Conservation (phyloP, 2,888 invertebrate species). For the Lacanobia wlatinum region DNA sequence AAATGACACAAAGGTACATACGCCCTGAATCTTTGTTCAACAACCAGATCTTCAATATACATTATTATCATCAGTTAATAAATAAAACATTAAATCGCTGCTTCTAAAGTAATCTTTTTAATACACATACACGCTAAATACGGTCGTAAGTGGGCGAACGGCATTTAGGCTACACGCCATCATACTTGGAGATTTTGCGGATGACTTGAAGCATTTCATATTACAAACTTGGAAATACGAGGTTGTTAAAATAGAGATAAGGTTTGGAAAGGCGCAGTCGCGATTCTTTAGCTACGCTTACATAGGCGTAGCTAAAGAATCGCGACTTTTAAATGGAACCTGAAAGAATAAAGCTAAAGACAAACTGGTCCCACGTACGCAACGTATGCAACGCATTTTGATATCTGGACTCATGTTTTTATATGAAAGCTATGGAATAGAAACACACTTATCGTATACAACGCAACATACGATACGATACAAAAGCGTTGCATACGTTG, state of each 20-base stretch:
- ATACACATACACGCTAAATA: slow-evolving; percentile 77
- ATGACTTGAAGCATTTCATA: slow-evolving; percentile 79
- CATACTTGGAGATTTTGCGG: slow-evolving; percentile 77
- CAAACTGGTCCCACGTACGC: no score
- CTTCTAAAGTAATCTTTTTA: slow-evolving; percentile 67
- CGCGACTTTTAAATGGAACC: slow-evolving; percentile 3
- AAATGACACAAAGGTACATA: slow-evolving; percentile 14
- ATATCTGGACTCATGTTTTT: no score
- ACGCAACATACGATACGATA: no score
- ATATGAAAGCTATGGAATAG: no score
- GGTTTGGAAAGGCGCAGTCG: slow-evolving; percentile 50
- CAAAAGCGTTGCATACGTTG: no score
- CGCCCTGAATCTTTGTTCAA: slow-evolving; percentile 40
- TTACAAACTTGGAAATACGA: slow-evolving; percentile 80
- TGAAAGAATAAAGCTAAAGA: no score
- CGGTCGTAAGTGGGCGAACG: slow-evolving; percentile 85
- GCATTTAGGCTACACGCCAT: slow-evolving; percentile 79
- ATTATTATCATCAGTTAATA: slow-evolving; percentile 31
- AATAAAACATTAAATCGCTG: slow-evolving; percentile 54
- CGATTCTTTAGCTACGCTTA: slow-evolving; percentile 30
- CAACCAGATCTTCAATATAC: slow-evolving; percentile 6
- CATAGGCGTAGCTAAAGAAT: neutral
- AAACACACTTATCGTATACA: no score
- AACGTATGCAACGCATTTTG: no score
- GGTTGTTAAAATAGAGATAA: slow-evolving; percentile 64